Conservation (phyloP, 2,888 invertebrate genomes). For the Meteorus colon region DNA sequence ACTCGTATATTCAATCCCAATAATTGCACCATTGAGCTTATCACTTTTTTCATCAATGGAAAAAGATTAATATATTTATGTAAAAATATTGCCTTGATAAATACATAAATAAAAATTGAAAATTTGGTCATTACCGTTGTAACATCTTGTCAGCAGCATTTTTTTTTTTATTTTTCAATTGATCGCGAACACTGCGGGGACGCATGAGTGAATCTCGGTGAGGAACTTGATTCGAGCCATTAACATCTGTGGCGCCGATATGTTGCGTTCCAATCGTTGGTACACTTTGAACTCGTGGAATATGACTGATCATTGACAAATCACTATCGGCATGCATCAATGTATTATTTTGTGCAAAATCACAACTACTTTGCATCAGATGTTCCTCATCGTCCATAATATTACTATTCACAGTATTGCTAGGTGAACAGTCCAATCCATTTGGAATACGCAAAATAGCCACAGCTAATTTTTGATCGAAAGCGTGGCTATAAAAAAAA, state of each 20-base stretch:
- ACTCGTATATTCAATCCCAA: conserved; percentile 79
- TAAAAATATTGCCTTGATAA: background rate
- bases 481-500: conserved; percentile 82
- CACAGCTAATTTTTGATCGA: conserved; percentile 93
- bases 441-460: conserved; percentile 89
- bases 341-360: conserved; percentile 66
- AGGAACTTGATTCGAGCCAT: conserved; percentile 49
- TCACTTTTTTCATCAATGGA: conserved; percentile 51
- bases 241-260: conserved; percentile 46
- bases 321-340: conserved; percentile 72
- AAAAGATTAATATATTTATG: background rate
- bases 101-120: conserved; percentile 12
- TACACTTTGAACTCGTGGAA: conserved; percentile 70
- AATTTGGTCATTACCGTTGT: conserved; percentile 54
- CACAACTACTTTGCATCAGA: conserved; percentile 69
- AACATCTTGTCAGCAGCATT: conserved; percentile 65
- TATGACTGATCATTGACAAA: conserved; percentile 66
- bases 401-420: conserved; percentile 39
- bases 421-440: conserved; percentile 86
- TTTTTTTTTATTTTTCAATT: conserved; percentile 66
- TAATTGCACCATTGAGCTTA: conserved; percentile 60
- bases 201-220: conserved; percentile 64
- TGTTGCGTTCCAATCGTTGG: conserved; percentile 64
- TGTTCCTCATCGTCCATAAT: conserved; percentile 63
- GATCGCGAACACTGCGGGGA: conserved; percentile 63